Evolutionary conservation across 1,140 invertebrate genomes (phyloP).

Genomic region (Acromyrmex echinatior): DNA sequence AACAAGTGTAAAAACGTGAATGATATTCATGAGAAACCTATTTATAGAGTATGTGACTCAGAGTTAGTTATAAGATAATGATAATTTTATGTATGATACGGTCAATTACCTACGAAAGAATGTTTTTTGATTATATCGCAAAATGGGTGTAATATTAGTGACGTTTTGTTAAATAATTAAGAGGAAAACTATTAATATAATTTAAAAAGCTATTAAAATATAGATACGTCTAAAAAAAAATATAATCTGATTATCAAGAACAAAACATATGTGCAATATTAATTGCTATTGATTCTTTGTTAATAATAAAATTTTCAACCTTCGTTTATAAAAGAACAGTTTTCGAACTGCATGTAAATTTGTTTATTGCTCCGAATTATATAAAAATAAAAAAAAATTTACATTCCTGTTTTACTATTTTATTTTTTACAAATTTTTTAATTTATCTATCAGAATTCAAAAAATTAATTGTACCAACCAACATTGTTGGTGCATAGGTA

Average conservation of each 20-base stretch:
- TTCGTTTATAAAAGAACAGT: too few species aligned
- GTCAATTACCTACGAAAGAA: constrained; percentile 35
- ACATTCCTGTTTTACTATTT: too few species aligned
- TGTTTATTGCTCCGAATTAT: too few species aligned
- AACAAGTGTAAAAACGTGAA: constrained; percentile 8
- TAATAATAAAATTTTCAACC: too few species aligned
- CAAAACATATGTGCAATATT: neutral
- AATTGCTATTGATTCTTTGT: neutral
- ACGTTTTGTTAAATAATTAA: neutral
- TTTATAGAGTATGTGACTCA: constrained; percentile 32
- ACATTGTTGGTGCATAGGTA: too few species aligned
- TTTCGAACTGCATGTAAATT: too few species aligned
- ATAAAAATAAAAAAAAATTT: too few species aligned
- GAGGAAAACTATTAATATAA: neutral
- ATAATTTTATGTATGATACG: neutral
- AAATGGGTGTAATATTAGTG: neutral
- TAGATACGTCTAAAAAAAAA: neutral
- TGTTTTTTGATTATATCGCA: neutral
- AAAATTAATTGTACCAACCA: too few species aligned
- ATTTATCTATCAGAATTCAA: too few species aligned
- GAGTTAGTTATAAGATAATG: neutral
- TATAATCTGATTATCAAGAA: neutral
- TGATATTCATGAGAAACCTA: constrained; percentile 22
- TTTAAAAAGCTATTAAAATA: neutral
- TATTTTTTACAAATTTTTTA: too few species aligned